Evolutionary conservation across 2,888 invertebrate species (phyloP), one percentile per base, ranked within the genome.

Genomic region (Capitulum mitella): DNA sequence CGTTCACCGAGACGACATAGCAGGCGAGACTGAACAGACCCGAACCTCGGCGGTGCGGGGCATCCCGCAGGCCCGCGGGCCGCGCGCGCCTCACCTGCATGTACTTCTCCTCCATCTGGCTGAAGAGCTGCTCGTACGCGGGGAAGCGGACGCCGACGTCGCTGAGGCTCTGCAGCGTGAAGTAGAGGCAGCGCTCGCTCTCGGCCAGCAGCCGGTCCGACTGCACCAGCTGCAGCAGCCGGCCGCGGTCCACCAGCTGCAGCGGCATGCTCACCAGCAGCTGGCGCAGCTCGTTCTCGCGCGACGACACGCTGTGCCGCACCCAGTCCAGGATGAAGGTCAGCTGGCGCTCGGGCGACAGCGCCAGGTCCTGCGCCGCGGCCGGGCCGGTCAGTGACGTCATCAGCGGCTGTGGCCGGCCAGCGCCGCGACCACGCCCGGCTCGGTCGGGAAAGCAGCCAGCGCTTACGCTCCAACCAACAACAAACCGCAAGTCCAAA

Each of bases 261-360:
- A 76, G 76, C 76, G 76, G 76, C 76, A n/a, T 29, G 46, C 29
- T 32, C 46, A 76, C 29, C 76, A 76, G 76, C 76, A 76, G 76
- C 48, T 76, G 76, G 29, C 76, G 76, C 76, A 76, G 46, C 46
- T 76, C 76, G 46, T 48, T 76, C 46, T 76, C 76, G 32, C 76
- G 76, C 2, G 76, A 14, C 16, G 46, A 16, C n/a, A 32, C 76
- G 19, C 40, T 37, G 76, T 76, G 46, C 14, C 32, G 76, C 46
- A 76, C 76, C 76, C 76, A 76, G 76, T 76, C 46, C 29, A 76
- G 76, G 19, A 46, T 22, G 46, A 76, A 76, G 16, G 32, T 48
- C 46, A 76, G 46, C 76, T 76, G 76, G 0, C 32, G 76, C 46
- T 76, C 76, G 29, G 76, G 76, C 16, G 46, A 48, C 76, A 76